Conservation (phyloP, 2,113 vertebrate genomes). For the Cyrtonyx montezumae region DNA sequence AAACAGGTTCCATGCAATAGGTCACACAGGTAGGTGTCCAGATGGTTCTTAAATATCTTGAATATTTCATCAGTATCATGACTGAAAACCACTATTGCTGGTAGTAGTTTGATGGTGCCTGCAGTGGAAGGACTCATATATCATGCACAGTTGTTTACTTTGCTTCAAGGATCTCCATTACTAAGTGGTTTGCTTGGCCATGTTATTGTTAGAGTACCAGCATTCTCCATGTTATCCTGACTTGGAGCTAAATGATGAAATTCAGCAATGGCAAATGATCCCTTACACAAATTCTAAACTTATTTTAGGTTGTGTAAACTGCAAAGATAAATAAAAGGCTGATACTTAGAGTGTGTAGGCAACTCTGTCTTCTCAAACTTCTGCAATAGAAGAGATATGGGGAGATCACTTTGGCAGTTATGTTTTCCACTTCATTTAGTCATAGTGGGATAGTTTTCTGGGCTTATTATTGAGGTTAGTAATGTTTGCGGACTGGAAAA, state of each 20-base stretch:
- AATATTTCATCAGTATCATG: not conserved
- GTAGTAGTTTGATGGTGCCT: not conserved
- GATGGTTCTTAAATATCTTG: no score
- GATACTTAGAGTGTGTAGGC: not conserved
- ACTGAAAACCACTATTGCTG: not conserved
- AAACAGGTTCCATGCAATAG: no score
- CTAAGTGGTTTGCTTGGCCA: not conserved
- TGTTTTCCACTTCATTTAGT: not conserved
- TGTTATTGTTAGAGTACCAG: not conserved
- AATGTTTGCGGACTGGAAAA: not conserved
- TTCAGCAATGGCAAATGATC: not conserved
- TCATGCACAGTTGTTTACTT: constrained; percentile 14
- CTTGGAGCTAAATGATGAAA: not conserved
- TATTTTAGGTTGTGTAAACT: not conserved
- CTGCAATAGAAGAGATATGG: not conserved
- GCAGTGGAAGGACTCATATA: constrained; percentile 15
- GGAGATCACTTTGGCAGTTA: not conserved
- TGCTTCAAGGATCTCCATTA: not conserved
- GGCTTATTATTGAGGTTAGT: not conserved
- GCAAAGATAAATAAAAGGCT: not conserved
- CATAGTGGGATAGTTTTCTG: not conserved
- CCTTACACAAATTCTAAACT: not conserved
- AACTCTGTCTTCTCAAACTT: not conserved
- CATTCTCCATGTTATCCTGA: accelerated
- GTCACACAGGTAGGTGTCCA: no score